Percentiles rank a stretch among this genome's conserved stretches.
Conservation (phyloP, 2,797 vertebrate genomes). For the Darevskia nairensis region DNA sequence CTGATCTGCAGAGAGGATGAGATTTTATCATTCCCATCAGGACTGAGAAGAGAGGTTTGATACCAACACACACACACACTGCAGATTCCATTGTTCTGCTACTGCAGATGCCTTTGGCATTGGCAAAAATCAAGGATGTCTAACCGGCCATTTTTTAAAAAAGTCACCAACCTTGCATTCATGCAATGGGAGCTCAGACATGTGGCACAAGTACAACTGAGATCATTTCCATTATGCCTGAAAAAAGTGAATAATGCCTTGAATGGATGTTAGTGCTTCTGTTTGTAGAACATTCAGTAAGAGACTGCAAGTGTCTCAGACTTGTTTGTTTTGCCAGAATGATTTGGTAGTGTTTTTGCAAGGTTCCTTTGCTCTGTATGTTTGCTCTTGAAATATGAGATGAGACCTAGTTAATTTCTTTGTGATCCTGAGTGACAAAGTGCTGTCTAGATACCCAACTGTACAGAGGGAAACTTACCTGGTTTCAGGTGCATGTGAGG, state of each 20-base stretch:
- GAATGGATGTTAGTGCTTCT: not conserved
- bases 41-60: too few relatives aligned
- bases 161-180: too few relatives aligned
- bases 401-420: not conserved
- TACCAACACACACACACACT: too few relatives aligned
- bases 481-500: conserved; percentile 29
- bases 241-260: not conserved
- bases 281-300: conserved; percentile 19
- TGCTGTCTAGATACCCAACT: conserved; percentile 8
- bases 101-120: too few relatives aligned
- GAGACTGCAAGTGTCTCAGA: conserved; percentile 45
- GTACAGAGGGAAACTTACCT: not conserved
- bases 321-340: conserved; percentile 41
- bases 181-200: not conserved
- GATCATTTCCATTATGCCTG: not conserved
- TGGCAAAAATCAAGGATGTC: too few relatives aligned
- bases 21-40: too few relatives aligned
- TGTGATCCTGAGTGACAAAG: not conserved
- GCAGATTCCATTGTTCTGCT: too few relatives aligned
- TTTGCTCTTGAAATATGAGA: not conserved
- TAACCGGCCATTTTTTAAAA: too few relatives aligned
- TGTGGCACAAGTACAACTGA: not conserved
- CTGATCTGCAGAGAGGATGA: too few relatives aligned
- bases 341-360: conserved; percentile 47
- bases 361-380: conserved; percentile 16